Conservation (phyloP, 2,113 vertebrate genomes). For the Riparia riparia region DNA sequence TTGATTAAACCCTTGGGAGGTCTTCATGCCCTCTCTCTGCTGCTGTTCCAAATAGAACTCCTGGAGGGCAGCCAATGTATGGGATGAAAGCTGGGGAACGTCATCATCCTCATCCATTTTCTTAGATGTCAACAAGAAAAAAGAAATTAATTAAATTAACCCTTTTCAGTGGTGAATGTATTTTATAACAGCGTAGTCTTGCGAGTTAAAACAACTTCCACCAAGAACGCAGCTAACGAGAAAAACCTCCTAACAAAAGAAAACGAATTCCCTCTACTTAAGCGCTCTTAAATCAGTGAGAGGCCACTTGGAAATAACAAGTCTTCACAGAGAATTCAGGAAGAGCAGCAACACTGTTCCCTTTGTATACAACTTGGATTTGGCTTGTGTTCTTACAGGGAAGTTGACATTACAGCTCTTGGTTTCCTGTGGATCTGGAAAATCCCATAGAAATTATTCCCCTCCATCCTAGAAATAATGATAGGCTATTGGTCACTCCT, state of each 20-base stretch:
- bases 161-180: not conserved
- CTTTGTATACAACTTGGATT: not conserved
- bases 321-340: not conserved
- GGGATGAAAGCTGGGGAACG: conserved; percentile 84
- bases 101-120: conserved; percentile 86
- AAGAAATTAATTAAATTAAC: not conserved
- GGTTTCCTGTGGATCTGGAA: not conserved
- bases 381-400: not conserved
- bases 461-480: not conserved
- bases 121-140: not conserved
- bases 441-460: not conserved
- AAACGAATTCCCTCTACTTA: not conserved
- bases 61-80: conserved; percentile 87
- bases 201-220: not conserved
- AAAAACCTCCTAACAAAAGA: not conserved
- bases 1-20: conserved; percentile 41
- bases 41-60: conserved; percentile 88
- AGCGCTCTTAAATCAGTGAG: not conserved
- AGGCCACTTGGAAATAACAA: not conserved
- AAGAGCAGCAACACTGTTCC: not conserved
- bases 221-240: not conserved
- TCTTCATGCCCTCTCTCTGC: conserved; percentile 44
- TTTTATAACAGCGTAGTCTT: not conserved
- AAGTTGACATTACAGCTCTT: not conserved
- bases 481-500: not conserved